These are phyloP conservation scores for Adelosebastes latens DNA, from an alignment of 2,797 vertebrate genomes.

Conservation along the genomic window DNA sequence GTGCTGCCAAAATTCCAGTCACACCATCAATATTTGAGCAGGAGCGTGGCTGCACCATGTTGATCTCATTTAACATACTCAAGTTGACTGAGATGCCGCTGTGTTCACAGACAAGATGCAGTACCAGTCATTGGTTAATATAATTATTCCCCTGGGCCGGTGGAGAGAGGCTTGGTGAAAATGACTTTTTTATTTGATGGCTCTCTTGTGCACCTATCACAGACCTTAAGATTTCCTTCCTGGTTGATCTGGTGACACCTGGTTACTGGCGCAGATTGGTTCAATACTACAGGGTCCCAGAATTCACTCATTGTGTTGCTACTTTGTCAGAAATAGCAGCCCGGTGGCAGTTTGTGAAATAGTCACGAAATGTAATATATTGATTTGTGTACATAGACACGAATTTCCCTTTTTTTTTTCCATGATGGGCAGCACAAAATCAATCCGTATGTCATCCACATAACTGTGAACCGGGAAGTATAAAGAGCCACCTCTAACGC, in stretches of 20 bases:
- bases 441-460: too few species aligned
- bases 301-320: background rate
- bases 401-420: too few species aligned
- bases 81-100: constrained; percentile 7
- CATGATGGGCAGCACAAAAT: too few species aligned
- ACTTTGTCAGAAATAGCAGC: background rate
- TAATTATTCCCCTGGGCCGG: background rate
- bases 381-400: too few species aligned
- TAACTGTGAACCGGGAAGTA: too few species aligned
- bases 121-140: background rate
- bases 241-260: background rate
- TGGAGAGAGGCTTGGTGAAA: background rate
- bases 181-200: background rate
- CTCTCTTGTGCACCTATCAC: background rate
- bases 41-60: background rate
- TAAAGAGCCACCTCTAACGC: too few species aligned
- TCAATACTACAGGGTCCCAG: background rate
- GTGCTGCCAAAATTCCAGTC: background rate
- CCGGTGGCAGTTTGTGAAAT: too few species aligned
- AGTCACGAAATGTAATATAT: too few species aligned
- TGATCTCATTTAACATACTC: background rate
- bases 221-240: background rate
- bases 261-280: background rate
- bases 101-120: constrained; percentile 1
- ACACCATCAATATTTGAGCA: constrained; percentile 1